Evolutionary conservation across 2,113 vertebrate genomes (phyloP).

Genomic region (Macquaria australasica): DNA sequence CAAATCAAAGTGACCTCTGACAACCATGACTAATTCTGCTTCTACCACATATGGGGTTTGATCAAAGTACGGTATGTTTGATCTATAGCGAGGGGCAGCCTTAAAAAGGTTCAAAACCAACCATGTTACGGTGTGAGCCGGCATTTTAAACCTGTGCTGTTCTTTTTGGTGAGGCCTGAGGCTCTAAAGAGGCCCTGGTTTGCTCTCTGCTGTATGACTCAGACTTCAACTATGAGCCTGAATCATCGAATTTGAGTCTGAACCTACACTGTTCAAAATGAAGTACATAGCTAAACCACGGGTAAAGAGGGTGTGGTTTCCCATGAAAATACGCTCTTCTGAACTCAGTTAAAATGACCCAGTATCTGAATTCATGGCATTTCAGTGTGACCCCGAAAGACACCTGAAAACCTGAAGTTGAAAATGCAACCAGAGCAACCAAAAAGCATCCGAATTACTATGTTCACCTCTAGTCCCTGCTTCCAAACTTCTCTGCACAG

Average conservation of each 20-base stretch:
- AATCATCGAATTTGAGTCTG: conserved; percentile 40
- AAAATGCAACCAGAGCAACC: neutral
- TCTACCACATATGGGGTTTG: neutral
- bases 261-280: neutral
- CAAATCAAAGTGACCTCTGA: neutral
- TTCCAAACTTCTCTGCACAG: neutral
- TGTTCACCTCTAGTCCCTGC: neutral
- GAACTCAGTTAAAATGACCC: neutral
- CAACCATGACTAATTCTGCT: neutral
- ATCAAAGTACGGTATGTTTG: conserved; percentile 8
- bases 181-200: neutral
- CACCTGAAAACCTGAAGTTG: neutral
- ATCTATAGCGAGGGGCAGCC: neutral
- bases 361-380: neutral
- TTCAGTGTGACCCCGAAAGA: neutral
- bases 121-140: neutral
- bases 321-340: neutral
- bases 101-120: neutral
- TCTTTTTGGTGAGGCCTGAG: neutral
- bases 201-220: conserved; percentile 48
- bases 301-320: neutral
- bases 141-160: neutral
- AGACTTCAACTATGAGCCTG: conserved; percentile 48
- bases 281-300: neutral
- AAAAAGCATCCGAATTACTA: neutral